Conservation (phyloP, 2,888 invertebrate genomes). For the Drosophila cognata region DNA sequence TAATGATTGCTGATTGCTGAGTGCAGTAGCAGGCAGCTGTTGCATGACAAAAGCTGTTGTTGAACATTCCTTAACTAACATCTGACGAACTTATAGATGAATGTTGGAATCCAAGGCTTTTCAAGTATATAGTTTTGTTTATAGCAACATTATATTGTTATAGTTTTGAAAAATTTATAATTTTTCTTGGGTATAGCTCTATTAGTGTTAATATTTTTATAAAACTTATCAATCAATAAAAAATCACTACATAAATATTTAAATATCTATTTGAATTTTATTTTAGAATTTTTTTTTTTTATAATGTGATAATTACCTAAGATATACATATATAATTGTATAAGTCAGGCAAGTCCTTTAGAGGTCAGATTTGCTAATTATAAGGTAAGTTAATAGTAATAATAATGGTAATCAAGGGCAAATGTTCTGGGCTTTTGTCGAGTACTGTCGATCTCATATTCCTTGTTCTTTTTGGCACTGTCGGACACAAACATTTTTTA, state of each 20-base stretch:
- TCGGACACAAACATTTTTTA: constrained; percentile 20
- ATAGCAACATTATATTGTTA: not conserved
- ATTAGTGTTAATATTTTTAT: not conserved
- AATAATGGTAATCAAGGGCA: not conserved
- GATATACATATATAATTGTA: not conserved
- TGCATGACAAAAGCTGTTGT: not conserved
- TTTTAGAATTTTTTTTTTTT: not conserved
- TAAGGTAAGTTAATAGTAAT: not conserved
- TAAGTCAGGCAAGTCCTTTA: not conserved
- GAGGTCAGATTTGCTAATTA: not conserved
- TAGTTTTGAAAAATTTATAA: not conserved
- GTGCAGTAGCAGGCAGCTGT: not conserved
- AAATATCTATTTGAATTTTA: not conserved
- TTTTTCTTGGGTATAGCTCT: not conserved
- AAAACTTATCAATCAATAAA: not conserved
- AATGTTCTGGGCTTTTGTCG: constrained; percentile 7
- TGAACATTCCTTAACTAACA: not conserved
- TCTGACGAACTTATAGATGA: not conserved
- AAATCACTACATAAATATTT: not conserved
- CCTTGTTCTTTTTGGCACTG: not conserved
- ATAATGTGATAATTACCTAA: not conserved
- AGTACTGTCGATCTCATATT: constrained; percentile 2
- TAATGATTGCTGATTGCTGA: not conserved
- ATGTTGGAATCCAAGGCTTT: not conserved
- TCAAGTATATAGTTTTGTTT: not conserved